phyloP scores from a whole-genome alignment of 2,797 vertebrate genomes.

The Miopithecus talapoin region DNA sequence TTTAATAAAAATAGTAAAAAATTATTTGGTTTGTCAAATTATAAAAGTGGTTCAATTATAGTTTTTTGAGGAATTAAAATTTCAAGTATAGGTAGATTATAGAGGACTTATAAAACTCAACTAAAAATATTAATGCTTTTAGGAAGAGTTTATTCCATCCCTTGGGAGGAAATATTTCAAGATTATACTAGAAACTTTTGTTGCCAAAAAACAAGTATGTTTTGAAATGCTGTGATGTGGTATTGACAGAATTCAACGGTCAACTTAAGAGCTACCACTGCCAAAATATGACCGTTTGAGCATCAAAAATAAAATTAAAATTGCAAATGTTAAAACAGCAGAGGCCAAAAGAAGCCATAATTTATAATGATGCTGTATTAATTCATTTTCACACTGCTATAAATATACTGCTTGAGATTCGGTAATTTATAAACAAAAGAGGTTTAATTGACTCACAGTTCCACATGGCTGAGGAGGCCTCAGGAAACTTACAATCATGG shows the following conservation, averaged over 20 bases:
- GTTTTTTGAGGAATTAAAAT: not conserved
- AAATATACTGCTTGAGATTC: not conserved
- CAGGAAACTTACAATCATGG: not conserved
- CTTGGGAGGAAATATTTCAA: slow-evolving; percentile 50
- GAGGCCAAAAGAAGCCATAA: not conserved
- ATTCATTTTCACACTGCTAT: not conserved
- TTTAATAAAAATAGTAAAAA: not conserved
- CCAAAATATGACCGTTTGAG: not conserved
- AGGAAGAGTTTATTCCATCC: slow-evolving; percentile 17
- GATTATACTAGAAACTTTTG: slow-evolving; percentile 43
- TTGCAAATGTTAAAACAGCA: not conserved
- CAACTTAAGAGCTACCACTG: slow-evolving; percentile 50
- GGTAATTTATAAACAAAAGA: not conserved
- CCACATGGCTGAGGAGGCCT: not conserved
- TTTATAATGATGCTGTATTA: not conserved
- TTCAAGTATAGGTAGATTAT: not conserved
- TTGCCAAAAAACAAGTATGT: slow-evolving; percentile 44
- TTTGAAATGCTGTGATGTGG: slow-evolving; percentile 59
- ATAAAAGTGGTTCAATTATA: not conserved
- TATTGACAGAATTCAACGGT: slow-evolving; percentile 31
- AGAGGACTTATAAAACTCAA: not conserved
- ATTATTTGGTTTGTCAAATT: not conserved
- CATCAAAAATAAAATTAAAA: not conserved
- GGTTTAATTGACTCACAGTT: not conserved
- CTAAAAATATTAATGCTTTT: not conserved